Conservation (phyloP, 2,113 vertebrate genomes). For the Platysteira castanea region DNA sequence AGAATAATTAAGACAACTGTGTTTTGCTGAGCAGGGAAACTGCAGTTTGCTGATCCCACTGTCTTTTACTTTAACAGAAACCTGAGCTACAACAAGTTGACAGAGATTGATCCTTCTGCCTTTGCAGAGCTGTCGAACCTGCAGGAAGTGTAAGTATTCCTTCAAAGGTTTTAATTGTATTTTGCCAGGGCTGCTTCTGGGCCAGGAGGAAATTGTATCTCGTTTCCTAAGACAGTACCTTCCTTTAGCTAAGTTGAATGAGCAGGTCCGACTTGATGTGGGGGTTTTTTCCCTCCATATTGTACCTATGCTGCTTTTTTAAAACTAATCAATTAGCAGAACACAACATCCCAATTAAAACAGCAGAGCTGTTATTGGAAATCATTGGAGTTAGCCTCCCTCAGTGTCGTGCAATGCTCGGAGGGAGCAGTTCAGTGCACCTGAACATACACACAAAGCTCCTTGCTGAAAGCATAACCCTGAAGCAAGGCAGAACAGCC, state of each 20-base stretch:
- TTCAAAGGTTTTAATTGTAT: background rate
- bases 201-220: background rate
- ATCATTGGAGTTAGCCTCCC: background rate
- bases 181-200: background rate
- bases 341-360: constrained; percentile 5
- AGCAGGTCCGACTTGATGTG: background rate
- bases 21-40: constrained; percentile 26
- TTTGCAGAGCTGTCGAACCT: constrained; percentile 84
- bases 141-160: constrained; percentile 90
- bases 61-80: constrained; percentile 80
- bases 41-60: constrained; percentile 26
- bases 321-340: constrained; percentile 10
- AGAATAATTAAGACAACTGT: background rate
- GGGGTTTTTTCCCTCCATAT: background rate
- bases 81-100: constrained; percentile 91
- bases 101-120: constrained; percentile 77
- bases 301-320: background rate
- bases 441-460: background rate
- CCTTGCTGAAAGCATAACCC: constrained; percentile 37
- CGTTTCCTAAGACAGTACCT: background rate
- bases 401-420: background rate
- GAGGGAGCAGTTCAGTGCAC: background rate
- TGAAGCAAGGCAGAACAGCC: background rate
- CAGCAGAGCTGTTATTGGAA: background rate
- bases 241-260: background rate